phyloP scores from a whole-genome alignment of 2,888 invertebrate genomes.

The Zygothrica quintamaculata region DNA sequence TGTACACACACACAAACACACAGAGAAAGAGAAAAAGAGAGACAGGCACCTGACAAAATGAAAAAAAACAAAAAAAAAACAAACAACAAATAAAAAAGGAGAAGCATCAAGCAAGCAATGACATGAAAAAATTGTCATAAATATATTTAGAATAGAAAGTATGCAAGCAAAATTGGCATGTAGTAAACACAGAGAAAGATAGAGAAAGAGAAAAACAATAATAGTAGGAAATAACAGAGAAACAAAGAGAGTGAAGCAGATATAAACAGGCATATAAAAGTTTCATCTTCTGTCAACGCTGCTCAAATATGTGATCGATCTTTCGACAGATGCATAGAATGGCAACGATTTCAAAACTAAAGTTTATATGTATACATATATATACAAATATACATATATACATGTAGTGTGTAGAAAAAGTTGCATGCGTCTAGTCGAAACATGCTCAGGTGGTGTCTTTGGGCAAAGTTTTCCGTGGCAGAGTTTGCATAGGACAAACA shows the following conservation, averaged over 20 bases:
- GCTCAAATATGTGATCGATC: constrained; percentile 71
- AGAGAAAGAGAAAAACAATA: not conserved
- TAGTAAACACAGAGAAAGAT: not conserved
- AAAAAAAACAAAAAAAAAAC: constrained; percentile 41
- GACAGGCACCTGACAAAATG: constrained; percentile 1
- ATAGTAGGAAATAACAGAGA: not conserved
- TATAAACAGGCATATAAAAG: constrained; percentile 12
- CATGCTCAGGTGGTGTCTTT: constrained; percentile 75
- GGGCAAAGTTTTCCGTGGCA: constrained; percentile 71
- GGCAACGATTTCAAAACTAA: too few relatives aligned
- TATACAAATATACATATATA: too few relatives aligned
- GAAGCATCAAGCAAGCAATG: constrained; percentile 57
- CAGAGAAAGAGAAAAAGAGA: too few relatives aligned
- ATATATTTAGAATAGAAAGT: constrained; percentile 70
- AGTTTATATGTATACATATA: too few relatives aligned
- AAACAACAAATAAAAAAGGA: too few relatives aligned
- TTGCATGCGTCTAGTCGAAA: constrained; percentile 41
- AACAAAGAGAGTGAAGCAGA: constrained; percentile 6
- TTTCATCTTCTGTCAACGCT: constrained; percentile 52
- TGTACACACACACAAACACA: constrained; percentile 1
- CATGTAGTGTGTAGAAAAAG: constrained; percentile 4
- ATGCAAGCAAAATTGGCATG: constrained; percentile 54
- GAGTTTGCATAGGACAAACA: constrained; percentile 74
- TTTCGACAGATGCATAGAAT: constrained; percentile 45
- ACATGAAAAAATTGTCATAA: constrained; percentile 67